Evolutionary conservation across 2,797 vertebrate genomes (phyloP).

Genomic region (Gambelia wislizenii): DNA sequence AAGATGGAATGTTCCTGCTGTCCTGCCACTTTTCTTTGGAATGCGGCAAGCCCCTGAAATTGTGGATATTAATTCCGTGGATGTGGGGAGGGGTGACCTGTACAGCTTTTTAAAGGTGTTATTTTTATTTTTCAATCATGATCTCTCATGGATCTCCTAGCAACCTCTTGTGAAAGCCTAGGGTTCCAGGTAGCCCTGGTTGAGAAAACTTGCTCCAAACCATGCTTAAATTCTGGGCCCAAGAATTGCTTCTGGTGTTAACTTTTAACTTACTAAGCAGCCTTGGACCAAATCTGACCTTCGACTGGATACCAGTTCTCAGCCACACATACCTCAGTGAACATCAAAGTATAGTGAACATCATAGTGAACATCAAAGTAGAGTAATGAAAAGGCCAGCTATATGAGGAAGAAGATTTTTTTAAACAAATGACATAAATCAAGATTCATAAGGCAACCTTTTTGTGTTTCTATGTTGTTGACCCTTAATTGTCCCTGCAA

Average conservation of each 20-base stretch:
- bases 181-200: no score
- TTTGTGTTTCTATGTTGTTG: not conserved
- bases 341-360: no score
- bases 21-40: no score
- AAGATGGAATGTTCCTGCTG: no score
- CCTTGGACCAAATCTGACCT: not conserved
- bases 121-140: no score
- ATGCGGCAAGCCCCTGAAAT: no score
- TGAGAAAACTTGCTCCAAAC: not conserved
- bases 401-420: not conserved
- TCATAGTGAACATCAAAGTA: not conserved
- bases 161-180: no score
- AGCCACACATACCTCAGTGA: not conserved
- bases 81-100: no score
- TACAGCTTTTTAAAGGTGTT: no score
- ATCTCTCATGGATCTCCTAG: no score
- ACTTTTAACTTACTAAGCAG: not conserved
- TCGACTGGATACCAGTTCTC: not conserved
- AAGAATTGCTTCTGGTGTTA: not conserved
- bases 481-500: not conserved
- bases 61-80: no score
- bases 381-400: not conserved
- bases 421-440: no score
- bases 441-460: not conserved
- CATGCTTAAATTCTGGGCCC: not conserved